phyloP scores from a whole-genome alignment of 2,888 invertebrate species.

The Rhopalosiphum nymphaeae region DNA sequence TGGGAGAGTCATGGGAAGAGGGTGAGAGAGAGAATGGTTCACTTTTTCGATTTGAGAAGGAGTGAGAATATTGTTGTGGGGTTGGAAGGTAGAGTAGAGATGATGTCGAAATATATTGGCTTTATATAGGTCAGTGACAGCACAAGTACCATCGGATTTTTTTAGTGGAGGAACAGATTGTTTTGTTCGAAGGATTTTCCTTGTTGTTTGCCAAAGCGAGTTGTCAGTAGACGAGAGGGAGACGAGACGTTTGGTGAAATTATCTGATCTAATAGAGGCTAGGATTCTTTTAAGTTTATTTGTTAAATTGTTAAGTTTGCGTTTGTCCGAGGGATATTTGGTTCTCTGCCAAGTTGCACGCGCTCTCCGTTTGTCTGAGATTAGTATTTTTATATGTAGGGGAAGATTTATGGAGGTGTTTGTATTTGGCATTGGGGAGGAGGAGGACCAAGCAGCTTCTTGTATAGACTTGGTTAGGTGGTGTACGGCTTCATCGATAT shows the following conservation, averaged over 20 bases:
- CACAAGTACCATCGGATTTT: too few relatives aligned
- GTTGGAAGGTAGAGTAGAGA: slow-evolving; percentile 36
- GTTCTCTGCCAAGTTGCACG: slow-evolving; percentile 38
- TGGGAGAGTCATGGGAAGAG: slow-evolving; percentile 35
- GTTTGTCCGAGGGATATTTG: slow-evolving; percentile 42
- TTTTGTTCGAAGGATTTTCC: too few relatives aligned
- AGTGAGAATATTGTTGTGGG: neutral
- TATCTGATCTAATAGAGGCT: too few relatives aligned
- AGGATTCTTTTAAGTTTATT: too few relatives aligned
- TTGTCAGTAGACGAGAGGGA: too few relatives aligned
- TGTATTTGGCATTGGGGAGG: slow-evolving; percentile 20
- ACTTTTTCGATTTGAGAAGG: slow-evolving; percentile 29
- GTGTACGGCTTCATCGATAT: too few relatives aligned
- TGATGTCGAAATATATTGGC: neutral
- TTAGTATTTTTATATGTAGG: slow-evolving; percentile 16
- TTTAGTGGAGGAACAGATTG: too few relatives aligned
- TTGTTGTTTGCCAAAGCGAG: too few relatives aligned
- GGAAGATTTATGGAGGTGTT: slow-evolving; percentile 2
- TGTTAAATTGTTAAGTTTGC: slow-evolving; percentile 17
- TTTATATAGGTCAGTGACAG: too few relatives aligned
- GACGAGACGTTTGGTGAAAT: too few relatives aligned
- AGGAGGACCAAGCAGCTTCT: slow-evolving; percentile 33
- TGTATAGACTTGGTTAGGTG: neutral
- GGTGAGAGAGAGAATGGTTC: neutral
- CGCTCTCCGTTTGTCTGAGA: neutral